Evolutionary conservation across 2,113 vertebrate species (phyloP).

Genomic region (Xiphias gladius): DNA sequence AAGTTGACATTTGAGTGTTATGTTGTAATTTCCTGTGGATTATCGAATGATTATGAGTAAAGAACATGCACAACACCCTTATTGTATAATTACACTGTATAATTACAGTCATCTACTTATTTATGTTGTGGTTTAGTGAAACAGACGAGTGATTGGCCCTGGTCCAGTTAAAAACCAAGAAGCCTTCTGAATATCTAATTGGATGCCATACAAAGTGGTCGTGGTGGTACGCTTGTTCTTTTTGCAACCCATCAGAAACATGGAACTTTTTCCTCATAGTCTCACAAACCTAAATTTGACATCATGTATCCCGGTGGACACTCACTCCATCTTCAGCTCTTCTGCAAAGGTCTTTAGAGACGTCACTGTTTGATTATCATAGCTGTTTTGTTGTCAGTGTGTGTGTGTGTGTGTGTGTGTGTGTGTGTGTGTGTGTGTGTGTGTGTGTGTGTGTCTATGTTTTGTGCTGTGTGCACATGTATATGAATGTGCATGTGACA

Average conservation of each 20-base stretch:
- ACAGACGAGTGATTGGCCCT: slow-evolving; percentile 34
- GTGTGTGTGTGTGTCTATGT: slow-evolving; percentile 8
- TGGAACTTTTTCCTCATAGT: background rate
- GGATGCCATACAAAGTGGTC: background rate
- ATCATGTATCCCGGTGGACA: background rate
- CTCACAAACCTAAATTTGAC: slow-evolving; percentile 8
- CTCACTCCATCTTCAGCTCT: background rate
- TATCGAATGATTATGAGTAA: slow-evolving; percentile 52
- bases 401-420: background rate
- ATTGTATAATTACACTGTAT: slow-evolving; percentile 56
- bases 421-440: background rate
- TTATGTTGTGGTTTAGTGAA: slow-evolving; percentile 46
- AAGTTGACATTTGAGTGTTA: slow-evolving; percentile 62
- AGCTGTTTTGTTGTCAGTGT: background rate
- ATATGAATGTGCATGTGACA: slow-evolving; percentile 9
- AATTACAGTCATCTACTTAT: slow-evolving; percentile 58
- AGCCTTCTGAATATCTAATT: slow-evolving; percentile 25
- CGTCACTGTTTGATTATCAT: slow-evolving; percentile 13
- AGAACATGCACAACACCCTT: slow-evolving; percentile 25
- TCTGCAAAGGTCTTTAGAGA: background rate
- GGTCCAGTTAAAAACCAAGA: slow-evolving; percentile 32
- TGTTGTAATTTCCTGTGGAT: slow-evolving; percentile 49
- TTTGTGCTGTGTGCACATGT: background rate
- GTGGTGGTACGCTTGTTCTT: background rate
- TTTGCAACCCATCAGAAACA: slow-evolving; percentile 6